Conservation (phyloP, 2,113 vertebrate species). For the Mustela nigripes region DNA sequence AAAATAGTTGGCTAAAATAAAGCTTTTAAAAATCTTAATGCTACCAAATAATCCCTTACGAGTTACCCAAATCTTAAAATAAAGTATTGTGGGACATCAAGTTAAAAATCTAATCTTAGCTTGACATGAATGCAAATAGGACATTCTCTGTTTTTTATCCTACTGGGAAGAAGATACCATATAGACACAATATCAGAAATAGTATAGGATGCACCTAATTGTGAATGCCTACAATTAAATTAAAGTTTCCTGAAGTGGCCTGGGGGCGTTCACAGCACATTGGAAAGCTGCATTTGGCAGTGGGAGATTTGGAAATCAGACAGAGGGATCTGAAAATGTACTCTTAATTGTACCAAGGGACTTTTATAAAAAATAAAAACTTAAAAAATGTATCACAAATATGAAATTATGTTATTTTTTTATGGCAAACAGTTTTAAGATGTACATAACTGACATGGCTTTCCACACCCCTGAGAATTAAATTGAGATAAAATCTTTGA, state of each 20-base stretch:
- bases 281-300: neutral
- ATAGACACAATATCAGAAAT: slow-evolving; percentile 16
- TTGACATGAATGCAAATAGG: slow-evolving; percentile 58
- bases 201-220: neutral
- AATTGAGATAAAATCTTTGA: neutral
- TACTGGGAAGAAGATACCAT: neutral
- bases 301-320: neutral
- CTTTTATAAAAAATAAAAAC: slow-evolving; percentile 23
- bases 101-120: slow-evolving; percentile 68
- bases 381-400: slow-evolving; percentile 4
- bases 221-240: neutral
- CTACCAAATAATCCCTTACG: slow-evolving; percentile 77
- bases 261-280: neutral
- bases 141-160: neutral
- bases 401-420: slow-evolving; percentile 14
- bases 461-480: neutral
- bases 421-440: slow-evolving; percentile 1
- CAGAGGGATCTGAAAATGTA: neutral
- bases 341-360: neutral
- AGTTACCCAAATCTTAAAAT: slow-evolving; percentile 78
- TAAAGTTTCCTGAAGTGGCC: neutral
- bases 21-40: slow-evolving; percentile 77
- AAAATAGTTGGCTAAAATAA: slow-evolving; percentile 83
- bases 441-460: neutral
- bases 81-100: slow-evolving; percentile 77